Conservation (phyloP, 2,113 vertebrate genomes). For the Xiphophorus maculatus region DNA sequence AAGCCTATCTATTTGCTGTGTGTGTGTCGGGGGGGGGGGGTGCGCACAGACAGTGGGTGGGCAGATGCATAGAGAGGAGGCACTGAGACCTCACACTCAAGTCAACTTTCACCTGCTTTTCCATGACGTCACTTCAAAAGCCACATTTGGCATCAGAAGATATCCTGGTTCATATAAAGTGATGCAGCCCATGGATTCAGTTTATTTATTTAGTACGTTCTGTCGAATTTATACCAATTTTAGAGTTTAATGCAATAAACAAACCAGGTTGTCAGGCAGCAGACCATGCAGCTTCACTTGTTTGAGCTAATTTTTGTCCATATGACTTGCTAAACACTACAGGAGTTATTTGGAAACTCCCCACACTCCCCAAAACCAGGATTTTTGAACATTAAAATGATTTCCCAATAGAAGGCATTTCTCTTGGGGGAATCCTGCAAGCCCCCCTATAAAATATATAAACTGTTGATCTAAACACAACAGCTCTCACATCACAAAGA, state of each 20-base stretch:
- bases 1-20: constrained; percentile 70
- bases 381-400: constrained; percentile 2
- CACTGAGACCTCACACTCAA: constrained; percentile 43
- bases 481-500: constrained; percentile 45
- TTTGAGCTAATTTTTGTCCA: too few species aligned
- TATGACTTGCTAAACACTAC: too few species aligned
- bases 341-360: too few species aligned
- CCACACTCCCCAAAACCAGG: too few species aligned
- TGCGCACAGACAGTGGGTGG: constrained; percentile 42
- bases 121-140: too few species aligned
- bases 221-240: background rate
- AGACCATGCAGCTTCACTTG: background rate
- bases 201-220: background rate
- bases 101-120: background rate
- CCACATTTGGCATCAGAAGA: constrained; percentile 28
- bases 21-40: background rate
- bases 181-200: constrained; percentile 6
- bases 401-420: background rate
- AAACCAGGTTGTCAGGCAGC: constrained; percentile 13
- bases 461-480: constrained; percentile 38
- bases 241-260: background rate
- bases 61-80: constrained; percentile 52
- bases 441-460: constrained; percentile 48
- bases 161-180: constrained; percentile 14
- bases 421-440: constrained; percentile 15